Evolutionary conservation across 1,140 invertebrate genomes (phyloP).

Genomic region (Cherax quadricarinatus): DNA sequence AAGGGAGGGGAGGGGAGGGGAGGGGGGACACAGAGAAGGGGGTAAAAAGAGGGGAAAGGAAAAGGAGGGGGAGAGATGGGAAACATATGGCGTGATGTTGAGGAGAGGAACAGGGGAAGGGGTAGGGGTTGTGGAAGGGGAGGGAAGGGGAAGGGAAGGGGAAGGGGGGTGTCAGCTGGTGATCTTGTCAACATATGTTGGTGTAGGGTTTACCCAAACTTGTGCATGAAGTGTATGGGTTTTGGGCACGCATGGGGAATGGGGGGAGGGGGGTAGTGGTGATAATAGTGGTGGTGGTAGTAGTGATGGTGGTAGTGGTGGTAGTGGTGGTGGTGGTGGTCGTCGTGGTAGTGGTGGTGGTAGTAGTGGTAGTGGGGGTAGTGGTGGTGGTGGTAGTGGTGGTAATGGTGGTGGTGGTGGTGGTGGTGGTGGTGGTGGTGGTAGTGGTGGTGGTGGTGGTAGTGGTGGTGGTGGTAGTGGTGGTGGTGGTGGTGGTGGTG

Average conservation of each 20-base stretch:
- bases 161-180: background rate
- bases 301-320: too few species aligned
- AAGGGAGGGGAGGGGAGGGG: background rate
- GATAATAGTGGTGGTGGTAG: too few species aligned
- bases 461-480: background rate
- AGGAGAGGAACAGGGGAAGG: background rate
- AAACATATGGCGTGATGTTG: background rate
- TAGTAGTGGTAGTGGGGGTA: background rate
- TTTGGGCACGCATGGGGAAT: too few species aligned
- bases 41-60: background rate
- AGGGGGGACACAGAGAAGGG: background rate
- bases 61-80: background rate
- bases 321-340: background rate
- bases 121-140: background rate
- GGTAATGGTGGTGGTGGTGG: too few species aligned
- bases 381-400: too few species aligned
- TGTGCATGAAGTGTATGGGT: too few species aligned
- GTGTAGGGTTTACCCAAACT: background rate
- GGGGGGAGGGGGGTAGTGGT: too few species aligned
- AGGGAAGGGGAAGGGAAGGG: too few species aligned
- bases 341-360: background rate
- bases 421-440: background rate
- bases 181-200: background rate
- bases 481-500: background rate
- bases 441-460: background rate